Evolutionary conservation across 2,888 invertebrate genomes (phyloP).

Genomic region (Clivina fossor): DNA sequence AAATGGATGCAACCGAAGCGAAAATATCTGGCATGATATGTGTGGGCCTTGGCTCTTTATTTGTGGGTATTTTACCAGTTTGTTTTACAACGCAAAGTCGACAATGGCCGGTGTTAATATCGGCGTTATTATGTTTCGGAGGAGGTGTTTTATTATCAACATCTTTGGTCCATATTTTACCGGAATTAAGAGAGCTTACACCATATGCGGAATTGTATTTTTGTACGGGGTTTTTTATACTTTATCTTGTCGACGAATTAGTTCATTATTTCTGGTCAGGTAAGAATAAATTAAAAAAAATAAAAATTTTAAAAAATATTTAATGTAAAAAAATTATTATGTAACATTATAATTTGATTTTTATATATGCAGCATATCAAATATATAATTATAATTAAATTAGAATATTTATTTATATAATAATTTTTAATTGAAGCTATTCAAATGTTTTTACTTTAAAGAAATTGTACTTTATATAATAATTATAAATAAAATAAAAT

Average conservation of each 20-base stretch:
- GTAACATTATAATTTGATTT: too few relatives aligned
- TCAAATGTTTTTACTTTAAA: too few relatives aligned
- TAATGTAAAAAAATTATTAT: too few relatives aligned
- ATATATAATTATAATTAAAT: too few relatives aligned
- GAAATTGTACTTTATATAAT: too few relatives aligned
- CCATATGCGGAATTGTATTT: constrained; percentile 66
- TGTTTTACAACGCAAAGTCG: constrained; percentile 62
- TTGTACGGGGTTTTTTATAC: constrained; percentile 69
- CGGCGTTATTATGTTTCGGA: constrained; percentile 75
- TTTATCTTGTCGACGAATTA: constrained; percentile 73
- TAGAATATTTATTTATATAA: too few relatives aligned
- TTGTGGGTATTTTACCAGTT: constrained; percentile 70
- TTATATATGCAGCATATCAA: too few relatives aligned
- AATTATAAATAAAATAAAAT: too few relatives aligned
- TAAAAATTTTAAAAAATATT: too few relatives aligned
- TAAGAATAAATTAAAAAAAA: constrained; percentile 38
- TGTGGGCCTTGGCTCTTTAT: constrained; percentile 69
- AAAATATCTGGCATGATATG: constrained; percentile 68
- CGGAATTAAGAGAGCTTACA: constrained; percentile 69
- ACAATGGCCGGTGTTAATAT: constrained; percentile 64
- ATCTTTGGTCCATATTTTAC: constrained; percentile 75
- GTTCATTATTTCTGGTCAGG: constrained; percentile 67
- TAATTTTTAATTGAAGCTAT: too few relatives aligned
- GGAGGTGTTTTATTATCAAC: constrained; percentile 80
- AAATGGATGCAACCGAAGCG: constrained; percentile 58